Evolutionary conservation across 53 echinoderm and acorn worm genomes (phyloP).

Genomic region (Holothuria scabra): DNA sequence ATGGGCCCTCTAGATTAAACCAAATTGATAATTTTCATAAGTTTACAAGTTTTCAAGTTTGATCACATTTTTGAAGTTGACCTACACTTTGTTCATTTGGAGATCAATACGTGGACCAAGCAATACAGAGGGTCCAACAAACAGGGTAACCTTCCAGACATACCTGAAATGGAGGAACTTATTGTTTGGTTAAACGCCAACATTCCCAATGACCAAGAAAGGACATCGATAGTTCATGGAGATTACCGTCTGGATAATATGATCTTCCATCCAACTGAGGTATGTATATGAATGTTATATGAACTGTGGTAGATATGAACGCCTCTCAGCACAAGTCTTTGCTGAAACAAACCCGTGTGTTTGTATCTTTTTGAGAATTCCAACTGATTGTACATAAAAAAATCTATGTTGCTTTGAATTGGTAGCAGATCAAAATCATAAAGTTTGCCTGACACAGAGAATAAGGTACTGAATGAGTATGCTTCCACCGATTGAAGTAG

Average conservation of each 20-base stretch:
- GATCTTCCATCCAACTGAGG: constrained; percentile 91
- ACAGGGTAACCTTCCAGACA: constrained; percentile 76
- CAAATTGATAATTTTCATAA: no score
- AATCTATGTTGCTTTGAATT: no score
- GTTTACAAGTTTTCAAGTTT: no score
- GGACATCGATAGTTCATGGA: constrained; percentile 88
- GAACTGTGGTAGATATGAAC: no score
- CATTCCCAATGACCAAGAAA: constrained; percentile 69
- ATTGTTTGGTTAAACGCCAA: constrained; percentile 77
- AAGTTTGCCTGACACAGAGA: no score
- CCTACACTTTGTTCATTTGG: not conserved
- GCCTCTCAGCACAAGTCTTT: not conserved
- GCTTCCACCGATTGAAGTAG: no score
- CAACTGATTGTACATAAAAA: no score
- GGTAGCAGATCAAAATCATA: no score
- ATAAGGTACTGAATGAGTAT: no score
- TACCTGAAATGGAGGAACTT: constrained; percentile 71
- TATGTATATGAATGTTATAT: constrained; percentile 49
- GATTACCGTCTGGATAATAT: constrained; percentile 94
- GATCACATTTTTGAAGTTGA: no score
- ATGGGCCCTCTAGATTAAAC: no score
- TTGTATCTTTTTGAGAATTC: not conserved
- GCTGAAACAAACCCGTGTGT: not conserved
- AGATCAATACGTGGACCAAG: constrained; percentile 93
- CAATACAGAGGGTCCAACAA: constrained; percentile 81